phyloP scores from a whole-genome alignment of 2,113 vertebrate species.

The Asarcornis scutulata region DNA sequence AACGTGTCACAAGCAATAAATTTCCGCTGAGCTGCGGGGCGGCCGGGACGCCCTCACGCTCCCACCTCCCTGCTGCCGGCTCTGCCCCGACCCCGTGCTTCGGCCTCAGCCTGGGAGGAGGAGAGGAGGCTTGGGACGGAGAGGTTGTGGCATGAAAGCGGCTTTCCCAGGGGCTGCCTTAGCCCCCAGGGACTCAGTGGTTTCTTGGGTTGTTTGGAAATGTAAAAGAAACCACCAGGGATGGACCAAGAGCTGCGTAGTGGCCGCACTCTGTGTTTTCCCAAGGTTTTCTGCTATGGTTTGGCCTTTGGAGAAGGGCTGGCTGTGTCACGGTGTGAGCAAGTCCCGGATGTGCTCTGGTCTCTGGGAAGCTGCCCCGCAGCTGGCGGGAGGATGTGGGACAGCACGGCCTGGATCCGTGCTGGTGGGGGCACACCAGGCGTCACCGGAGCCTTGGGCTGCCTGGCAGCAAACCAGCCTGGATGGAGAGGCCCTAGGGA shows the following conservation, averaged over 20 bases:
- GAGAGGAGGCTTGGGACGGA: background rate
- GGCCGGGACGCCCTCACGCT: background rate
- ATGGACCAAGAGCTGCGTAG: background rate
- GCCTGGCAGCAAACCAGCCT: background rate
- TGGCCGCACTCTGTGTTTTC: background rate
- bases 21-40: background rate
- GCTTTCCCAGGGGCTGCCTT: background rate
- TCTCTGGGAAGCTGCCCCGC: background rate
- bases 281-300: background rate
- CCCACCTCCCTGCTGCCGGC: background rate
- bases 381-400: background rate
- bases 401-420: background rate
- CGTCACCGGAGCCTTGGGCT: background rate
- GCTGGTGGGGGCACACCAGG: background rate
- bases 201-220: background rate
- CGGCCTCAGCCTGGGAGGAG: background rate
- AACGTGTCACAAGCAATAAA: constrained; percentile 42
- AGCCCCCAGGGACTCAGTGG: background rate
- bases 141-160: background rate
- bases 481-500: background rate
- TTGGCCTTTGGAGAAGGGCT: background rate
- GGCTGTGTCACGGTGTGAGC: background rate
- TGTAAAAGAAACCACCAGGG: background rate
- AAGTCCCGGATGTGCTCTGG: background rate
- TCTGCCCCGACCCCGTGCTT: background rate